A percentile compares a stretch with the other conserved stretches of the same genome.
phyloP scores from a whole-genome alignment of 2,888 invertebrate species.

The Stictocephala bisonia region DNA sequence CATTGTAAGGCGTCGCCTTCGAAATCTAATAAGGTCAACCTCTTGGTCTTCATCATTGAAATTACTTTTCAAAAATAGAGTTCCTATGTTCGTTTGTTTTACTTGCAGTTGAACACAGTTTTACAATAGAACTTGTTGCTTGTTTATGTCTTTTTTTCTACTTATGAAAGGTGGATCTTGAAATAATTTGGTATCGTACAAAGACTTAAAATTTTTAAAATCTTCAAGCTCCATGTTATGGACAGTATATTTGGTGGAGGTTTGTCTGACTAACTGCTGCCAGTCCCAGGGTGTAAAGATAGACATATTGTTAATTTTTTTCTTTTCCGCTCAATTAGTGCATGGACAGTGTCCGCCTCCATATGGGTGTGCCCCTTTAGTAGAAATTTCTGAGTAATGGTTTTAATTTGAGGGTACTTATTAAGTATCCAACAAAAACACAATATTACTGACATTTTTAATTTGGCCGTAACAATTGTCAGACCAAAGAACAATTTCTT shows the following conservation, averaged over 20 bases:
- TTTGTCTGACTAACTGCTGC: constrained; percentile 26
- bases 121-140: not conserved
- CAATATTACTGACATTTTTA: constrained; percentile 18
- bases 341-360: constrained; percentile 48
- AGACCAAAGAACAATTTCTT: constrained; percentile 31
- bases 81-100: not conserved
- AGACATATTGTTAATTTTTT: constrained; percentile 44
- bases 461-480: constrained; percentile 38
- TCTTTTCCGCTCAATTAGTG: constrained; percentile 47
- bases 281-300: constrained; percentile 43
- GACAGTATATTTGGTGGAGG: constrained; percentile 16
- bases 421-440: constrained; percentile 28
- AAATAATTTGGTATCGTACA: no score
- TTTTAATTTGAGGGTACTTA: constrained; percentile 37
- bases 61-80: constrained; percentile 5
- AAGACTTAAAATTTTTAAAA: constrained; percentile 25
- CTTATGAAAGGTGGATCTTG: constrained; percentile 9
- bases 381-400: constrained; percentile 28
- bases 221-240: constrained; percentile 38
- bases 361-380: constrained; percentile 42
- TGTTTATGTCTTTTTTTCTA: constrained; percentile 17
- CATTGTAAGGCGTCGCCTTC: not conserved
- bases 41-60: not conserved
- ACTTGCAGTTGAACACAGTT: not conserved
- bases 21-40: not conserved